A percentile compares a stretch with the other conserved stretches of the same genome.
phyloP scores from a whole-genome alignment of 2,888 invertebrate species.

The Escarpia spicata region DNA sequence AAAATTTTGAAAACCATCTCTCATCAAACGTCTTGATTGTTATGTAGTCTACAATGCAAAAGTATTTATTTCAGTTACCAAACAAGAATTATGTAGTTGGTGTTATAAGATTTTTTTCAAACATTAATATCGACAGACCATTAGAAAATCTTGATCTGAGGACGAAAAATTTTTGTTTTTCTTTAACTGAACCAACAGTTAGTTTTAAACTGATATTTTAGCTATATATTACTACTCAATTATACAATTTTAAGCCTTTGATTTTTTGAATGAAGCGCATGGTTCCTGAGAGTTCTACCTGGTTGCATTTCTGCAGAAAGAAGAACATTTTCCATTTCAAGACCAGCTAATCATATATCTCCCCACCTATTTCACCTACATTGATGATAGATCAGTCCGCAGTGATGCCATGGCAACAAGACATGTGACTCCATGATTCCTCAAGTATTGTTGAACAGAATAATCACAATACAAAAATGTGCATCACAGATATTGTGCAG shows the following conservation, averaged over 20 bases:
- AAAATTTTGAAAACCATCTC: too few species aligned
- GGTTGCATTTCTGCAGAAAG: neutral
- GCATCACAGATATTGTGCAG: neutral
- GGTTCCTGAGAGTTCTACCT: neutral
- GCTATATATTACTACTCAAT: neutral
- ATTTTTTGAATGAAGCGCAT: neutral
- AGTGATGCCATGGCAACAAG: neutral
- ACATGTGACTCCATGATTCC: neutral
- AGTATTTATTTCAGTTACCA: neutral
- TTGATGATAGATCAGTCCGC: neutral
- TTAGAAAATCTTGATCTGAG: neutral
- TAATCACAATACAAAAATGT: neutral
- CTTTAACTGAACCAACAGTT: neutral
- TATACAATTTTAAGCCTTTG: neutral
- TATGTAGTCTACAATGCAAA: neutral
- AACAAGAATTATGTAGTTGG: neutral
- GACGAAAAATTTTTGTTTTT: neutral
- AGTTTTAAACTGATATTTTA: too few species aligned
- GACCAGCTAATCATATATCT: neutral
- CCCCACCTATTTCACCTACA: neutral
- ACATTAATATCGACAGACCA: neutral
- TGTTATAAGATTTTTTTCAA: neutral
- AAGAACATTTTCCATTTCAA: neutral
- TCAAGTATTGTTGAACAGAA: neutral
- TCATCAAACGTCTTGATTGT: too few species aligned